These are phyloP conservation scores for Neoniphon sammara DNA, from an alignment of 2,797 vertebrate genomes.

Conservation along the genomic window DNA sequence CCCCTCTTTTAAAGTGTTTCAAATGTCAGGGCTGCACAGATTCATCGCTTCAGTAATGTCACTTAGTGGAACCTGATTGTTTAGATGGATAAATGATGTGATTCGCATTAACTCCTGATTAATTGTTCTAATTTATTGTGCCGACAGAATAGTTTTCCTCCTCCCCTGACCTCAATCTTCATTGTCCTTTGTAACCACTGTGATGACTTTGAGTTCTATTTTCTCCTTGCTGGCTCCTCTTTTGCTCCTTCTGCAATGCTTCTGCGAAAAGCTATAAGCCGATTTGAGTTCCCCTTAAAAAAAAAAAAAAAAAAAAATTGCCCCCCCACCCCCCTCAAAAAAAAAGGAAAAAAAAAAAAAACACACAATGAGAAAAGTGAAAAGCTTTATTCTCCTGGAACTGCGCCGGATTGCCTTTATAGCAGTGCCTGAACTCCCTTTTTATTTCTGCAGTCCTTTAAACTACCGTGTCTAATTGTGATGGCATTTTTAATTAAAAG, in stretches of 20 bases:
- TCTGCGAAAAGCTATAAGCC: constrained; percentile 81
- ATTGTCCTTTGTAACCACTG: constrained; percentile 78
- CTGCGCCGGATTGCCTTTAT: constrained; percentile 82
- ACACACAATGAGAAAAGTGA: constrained; percentile 79
- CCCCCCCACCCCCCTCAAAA: too few relatives aligned
- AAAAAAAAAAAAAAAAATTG: constrained; percentile 51
- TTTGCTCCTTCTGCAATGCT: constrained; percentile 74
- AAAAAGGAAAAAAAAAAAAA: constrained; percentile 49
- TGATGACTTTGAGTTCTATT: constrained; percentile 81
- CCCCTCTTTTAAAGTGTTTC: constrained; percentile 56
- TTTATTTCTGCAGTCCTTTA: constrained; percentile 83
- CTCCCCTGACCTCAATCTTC: constrained; percentile 82
- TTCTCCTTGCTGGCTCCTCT: constrained; percentile 69
- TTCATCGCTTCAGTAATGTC: constrained; percentile 68
- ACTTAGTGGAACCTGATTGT: constrained; percentile 76
- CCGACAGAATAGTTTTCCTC: constrained; percentile 70
- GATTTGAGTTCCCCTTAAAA: constrained; percentile 82
- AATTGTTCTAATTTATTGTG: constrained; percentile 83
- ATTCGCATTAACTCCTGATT: constrained; percentile 83
- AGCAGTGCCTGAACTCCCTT: constrained; percentile 77
- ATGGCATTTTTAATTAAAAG: constrained; percentile 90
- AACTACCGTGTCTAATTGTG: constrained; percentile 87
- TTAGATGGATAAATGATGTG: constrained; percentile 77
- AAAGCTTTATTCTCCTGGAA: constrained; percentile 83
- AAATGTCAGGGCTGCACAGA: constrained; percentile 68